phyloP scores from a whole-genome alignment of 2,888 invertebrate species.

The Exocentrus adspersus region DNA sequence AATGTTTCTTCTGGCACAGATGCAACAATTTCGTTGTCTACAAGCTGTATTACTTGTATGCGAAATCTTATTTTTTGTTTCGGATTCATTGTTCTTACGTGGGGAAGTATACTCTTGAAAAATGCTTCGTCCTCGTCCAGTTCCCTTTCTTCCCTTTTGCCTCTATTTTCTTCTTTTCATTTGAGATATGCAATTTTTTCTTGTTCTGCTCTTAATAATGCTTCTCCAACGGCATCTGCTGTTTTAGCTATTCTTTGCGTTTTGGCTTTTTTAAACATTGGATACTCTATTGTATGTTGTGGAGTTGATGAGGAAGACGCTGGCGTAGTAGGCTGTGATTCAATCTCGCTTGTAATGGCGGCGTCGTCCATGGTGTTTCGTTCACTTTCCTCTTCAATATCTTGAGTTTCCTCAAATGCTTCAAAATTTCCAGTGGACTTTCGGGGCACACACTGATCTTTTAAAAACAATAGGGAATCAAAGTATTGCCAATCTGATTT shows the following conservation, averaged over 20 bases:
- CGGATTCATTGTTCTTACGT: neutral
- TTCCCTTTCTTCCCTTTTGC: slow-evolving; percentile 14
- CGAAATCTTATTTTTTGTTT: slow-evolving; percentile 13
- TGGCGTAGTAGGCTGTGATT: neutral
- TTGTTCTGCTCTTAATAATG: slow-evolving; percentile 10
- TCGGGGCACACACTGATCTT: slow-evolving; percentile 12
- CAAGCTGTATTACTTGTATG: neutral
- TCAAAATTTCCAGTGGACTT: slow-evolving; percentile 15
- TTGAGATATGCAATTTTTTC: slow-evolving; percentile 16
- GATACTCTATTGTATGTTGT: no score
- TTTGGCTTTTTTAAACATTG: slow-evolving; percentile 5
- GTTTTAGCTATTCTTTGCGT: neutral
- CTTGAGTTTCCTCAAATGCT: neutral
- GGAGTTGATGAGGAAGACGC: neutral
- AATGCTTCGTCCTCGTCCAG: slow-evolving; percentile 14
- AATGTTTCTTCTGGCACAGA: neutral
- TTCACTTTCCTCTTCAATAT: neutral
- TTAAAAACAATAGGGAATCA: slow-evolving; percentile 19
- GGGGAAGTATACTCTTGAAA: slow-evolving; percentile 18
- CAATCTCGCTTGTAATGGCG: neutral
- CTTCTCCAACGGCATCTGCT: slow-evolving; percentile 6
- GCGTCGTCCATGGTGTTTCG: neutral
- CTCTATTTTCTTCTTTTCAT: slow-evolving; percentile 17
- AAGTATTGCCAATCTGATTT: slow-evolving; percentile 11
- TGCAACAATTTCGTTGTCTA: slow-evolving; percentile 1